Base-by-base conservation (phyloP, 2,113 vertebrate genomes). In the Hiodon alosoides region DNA sequence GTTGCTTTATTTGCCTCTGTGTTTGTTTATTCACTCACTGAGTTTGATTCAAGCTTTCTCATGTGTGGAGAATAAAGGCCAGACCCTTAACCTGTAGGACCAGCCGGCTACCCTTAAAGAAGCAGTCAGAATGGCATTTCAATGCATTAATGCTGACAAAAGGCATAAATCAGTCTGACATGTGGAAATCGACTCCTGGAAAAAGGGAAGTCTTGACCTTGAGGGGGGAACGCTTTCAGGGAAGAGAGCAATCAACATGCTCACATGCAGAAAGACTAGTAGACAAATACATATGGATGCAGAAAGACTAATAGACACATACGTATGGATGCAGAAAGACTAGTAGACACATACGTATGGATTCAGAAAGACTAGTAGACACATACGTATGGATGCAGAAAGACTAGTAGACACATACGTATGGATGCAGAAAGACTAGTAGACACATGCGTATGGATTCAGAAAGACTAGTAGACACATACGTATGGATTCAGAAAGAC, bases 151-250 rank as follows among this genome's bases (percentile, higher is more conserved):
- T 54, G 65, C 48, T 53, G 62, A 74, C 72, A 74, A 74, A 66
- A 31, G 61, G 16, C 51, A 66, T 67, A 74, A 64, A 74, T 74
- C 61, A 65, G 14, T 31, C 14, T 14, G 61, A 64, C 60, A 58
- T 53, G 60, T 65, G 61, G 59, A 73, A 79, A 82, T 79, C 68
- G 78, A 86, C 59, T 83, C 82, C 83, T 75, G 53, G 66, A 62
- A 79, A 64, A 60, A 67, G 50, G 46, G 71, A 73, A 76, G 9
- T 60, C 78, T 79, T 87, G 86, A 91, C 88, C 89, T 87, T 90
- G 86, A 79, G 51, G 80, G 86, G 85, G 83, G 77, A 81, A 87
- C 83, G 58, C 4, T 57, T 78, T 84, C 70, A 80, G 77, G 50
- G 11, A 4, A 67, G 11, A n/a, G 14, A 50, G 46, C 8, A 61